phyloP scores from a whole-genome alignment of 1,140 invertebrate species.

The Trichoplusia ni region DNA sequence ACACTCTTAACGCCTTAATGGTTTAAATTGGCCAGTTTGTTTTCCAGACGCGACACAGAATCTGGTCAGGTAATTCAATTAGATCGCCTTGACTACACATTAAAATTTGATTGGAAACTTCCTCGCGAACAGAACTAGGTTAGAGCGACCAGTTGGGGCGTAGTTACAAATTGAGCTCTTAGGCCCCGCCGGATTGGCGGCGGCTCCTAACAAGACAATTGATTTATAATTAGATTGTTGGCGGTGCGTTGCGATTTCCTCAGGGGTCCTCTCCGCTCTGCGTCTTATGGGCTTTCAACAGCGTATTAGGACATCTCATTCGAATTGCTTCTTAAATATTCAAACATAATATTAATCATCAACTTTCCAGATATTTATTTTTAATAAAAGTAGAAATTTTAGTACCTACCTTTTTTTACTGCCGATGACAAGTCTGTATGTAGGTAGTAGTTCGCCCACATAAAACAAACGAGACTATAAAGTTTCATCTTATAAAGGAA shows the following conservation, averaged over 20 bases:
- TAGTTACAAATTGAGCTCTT: slow-evolving; percentile 32
- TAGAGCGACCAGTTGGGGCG: slow-evolving; percentile 18
- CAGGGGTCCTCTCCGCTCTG: neutral
- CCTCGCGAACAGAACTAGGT: slow-evolving; percentile 26
- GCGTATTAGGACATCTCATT: neutral
- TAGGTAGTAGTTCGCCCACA: too few species aligned
- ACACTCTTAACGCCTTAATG: neutral
- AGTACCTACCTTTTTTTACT: too few species aligned
- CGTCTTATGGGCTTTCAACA: neutral
- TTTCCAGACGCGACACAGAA: slow-evolving; percentile 28
- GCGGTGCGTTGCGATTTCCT: slow-evolving; percentile 22
- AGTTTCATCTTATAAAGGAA: too few species aligned
- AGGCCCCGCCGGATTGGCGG: slow-evolving; percentile 13
- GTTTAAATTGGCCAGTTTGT: slow-evolving; percentile 17
- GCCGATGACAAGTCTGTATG: too few species aligned
- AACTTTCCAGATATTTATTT: too few species aligned
- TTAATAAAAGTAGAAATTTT: too few species aligned
- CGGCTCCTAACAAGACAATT: slow-evolving; percentile 33
- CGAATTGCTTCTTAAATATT: slow-evolving; percentile 9
- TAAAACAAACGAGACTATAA: too few species aligned
- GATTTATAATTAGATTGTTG: slow-evolving; percentile 30
- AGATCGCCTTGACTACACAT: slow-evolving; percentile 34
- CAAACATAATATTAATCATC: too few species aligned
- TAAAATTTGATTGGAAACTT: slow-evolving; percentile 40
- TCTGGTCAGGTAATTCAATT: slow-evolving; percentile 38